phyloP scores from a whole-genome alignment of 2,888 invertebrate genomes.

The Tholera decimalis region DNA sequence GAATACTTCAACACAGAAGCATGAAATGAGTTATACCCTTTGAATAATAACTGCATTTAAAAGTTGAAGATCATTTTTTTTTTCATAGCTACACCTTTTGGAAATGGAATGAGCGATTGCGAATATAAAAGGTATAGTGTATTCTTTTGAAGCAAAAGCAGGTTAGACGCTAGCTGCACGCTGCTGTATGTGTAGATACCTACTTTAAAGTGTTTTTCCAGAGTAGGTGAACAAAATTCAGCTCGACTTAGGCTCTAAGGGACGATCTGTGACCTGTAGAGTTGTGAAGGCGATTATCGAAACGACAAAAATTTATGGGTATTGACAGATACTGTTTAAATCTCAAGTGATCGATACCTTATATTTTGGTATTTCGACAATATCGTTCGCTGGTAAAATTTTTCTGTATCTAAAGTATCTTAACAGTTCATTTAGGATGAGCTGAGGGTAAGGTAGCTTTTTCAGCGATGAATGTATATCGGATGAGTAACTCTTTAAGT shows the following conservation, averaged over 20 bases:
- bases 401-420: no score
- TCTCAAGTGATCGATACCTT: no score
- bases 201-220: not conserved
- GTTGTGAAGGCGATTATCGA: no score
- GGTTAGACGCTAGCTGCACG: not conserved
- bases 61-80: slow-evolving; percentile 67
- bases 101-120: slow-evolving; percentile 41
- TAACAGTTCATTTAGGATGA: not conserved
- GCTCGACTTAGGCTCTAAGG: no score
- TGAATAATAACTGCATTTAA: slow-evolving; percentile 74
- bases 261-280: no score
- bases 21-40: slow-evolving; percentile 72
- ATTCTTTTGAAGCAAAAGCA: slow-evolving; percentile 10
- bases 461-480: not conserved
- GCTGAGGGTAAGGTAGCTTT: not conserved
- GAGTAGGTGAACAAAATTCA: not conserved
- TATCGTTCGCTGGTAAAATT: no score
- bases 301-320: no score
- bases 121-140: slow-evolving; percentile 10
- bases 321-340: no score
- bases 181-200: not conserved
- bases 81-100: slow-evolving; percentile 56
- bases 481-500: no score
- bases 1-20: slow-evolving; percentile 45
- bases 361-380: no score